A percentile compares a stretch with the other conserved stretches of the same genome.
Evolutionary conservation across 1,140 invertebrate species (phyloP).

Genomic region (Micrasema minimum): DNA sequence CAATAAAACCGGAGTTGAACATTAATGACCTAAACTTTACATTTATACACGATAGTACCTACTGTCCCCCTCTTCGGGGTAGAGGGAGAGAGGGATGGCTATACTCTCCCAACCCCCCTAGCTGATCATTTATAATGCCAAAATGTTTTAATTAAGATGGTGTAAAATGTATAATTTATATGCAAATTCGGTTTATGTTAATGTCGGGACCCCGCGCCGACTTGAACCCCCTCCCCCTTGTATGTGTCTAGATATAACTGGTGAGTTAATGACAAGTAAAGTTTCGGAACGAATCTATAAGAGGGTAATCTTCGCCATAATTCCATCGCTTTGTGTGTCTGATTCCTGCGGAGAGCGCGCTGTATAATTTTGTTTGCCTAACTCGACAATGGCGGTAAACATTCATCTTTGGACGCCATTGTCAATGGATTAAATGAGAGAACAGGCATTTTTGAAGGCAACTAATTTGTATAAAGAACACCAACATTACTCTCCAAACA

Average conservation of each 20-base stretch:
- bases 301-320: conserved; percentile 53
- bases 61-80: conserved; percentile 42
- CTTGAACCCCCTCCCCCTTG: conserved; percentile 42
- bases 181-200: conserved; percentile 71
- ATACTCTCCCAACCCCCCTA: conserved; percentile 37
- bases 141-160: conserved; percentile 71
- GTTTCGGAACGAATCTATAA: conserved; percentile 54
- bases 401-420: conserved; percentile 29
- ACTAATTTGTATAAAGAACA: conserved; percentile 18
- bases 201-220: conserved; percentile 57
- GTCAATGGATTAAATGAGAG: conserved; percentile 14
- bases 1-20: conserved; percentile 54
- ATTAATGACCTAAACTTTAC: conserved; percentile 54
- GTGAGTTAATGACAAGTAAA: conserved; percentile 54
- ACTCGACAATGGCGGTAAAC: conserved; percentile 10
- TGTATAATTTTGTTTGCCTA: conserved; percentile 53
- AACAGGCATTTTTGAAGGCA: conserved; percentile 6
- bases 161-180: conserved; percentile 71
- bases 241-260: conserved; percentile 51
- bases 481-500: no score
- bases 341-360: conserved; percentile 45
- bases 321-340: conserved; percentile 54
- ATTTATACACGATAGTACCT: conserved; percentile 52
- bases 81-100: conserved; percentile 25
- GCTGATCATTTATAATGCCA: conserved; percentile 69